A percentile compares a stretch with the other conserved stretches of the same genome.
phyloP scores from a whole-genome alignment of 2,888 invertebrate genomes.

The Rhagophthalmus giganteus region DNA sequence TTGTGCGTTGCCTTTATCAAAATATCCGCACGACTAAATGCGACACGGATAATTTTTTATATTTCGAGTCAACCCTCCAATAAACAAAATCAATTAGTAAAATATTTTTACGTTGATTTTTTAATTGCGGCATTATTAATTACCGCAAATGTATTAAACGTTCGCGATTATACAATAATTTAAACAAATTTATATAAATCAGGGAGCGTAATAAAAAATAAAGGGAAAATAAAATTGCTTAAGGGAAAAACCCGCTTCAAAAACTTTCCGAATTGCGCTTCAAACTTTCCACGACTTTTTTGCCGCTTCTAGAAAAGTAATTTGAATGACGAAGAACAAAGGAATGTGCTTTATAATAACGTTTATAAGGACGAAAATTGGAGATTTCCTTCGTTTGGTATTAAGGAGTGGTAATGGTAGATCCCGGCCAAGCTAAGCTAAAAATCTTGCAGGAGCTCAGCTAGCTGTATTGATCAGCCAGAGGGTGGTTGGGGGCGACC shows the following conservation, averaged over 20 bases:
- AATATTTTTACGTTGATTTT: background rate
- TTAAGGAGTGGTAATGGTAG: constrained; percentile 54
- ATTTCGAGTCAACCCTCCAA: constrained; percentile 6
- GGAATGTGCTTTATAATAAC: constrained; percentile 36
- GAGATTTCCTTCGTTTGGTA: constrained; percentile 47
- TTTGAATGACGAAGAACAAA: constrained; percentile 39
- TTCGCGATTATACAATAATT: background rate
- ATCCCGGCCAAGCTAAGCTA: constrained; percentile 57
- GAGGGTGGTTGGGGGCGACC: constrained; percentile 40
- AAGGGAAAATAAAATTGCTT: constrained; percentile 15
- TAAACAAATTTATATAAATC: constrained; percentile 5
- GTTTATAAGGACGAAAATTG: constrained; percentile 45
- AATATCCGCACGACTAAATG: constrained; percentile 25
- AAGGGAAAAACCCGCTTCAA: constrained; percentile 17
- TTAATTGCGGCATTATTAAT: constrained; percentile 4
- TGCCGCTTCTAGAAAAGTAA: constrained; percentile 23
- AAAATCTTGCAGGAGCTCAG: constrained; percentile 57
- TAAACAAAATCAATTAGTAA: constrained; percentile 8
- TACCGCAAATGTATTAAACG: constrained; percentile 1
- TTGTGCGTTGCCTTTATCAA: constrained; percentile 28
- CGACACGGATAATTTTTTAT: constrained; percentile 11
- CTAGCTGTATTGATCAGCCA: constrained; percentile 57
- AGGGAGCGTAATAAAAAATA: constrained; percentile 12
- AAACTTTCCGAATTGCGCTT: constrained; percentile 23
- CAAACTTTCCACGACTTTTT: constrained; percentile 24